Evolutionary conservation across 2,113 vertebrate species (phyloP), one percentile per base, ranked within the genome.

Genomic region (Noturus placidus): DNA sequence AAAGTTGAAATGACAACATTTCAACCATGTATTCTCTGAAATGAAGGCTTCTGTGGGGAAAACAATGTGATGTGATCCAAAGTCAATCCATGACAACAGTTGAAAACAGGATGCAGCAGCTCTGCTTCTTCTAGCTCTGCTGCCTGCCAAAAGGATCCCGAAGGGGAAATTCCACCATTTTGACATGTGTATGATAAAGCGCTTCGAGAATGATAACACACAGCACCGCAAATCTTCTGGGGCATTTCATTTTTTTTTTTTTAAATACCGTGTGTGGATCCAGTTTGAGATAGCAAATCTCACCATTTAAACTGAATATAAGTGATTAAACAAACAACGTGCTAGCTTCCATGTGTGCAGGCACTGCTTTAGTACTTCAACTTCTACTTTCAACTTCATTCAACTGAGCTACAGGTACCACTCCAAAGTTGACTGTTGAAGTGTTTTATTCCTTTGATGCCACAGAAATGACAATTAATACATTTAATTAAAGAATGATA

Each of bases 31-130:
- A n/a, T 65, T 82, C n/a, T 5, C 67, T 85, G 67, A 65, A 59
- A 42, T 25, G 22, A 81, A 65, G 9, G 35, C 25, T 89, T n/a
- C 50, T 56, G 46, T 13, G 19, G 22, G 81, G 84, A 77, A 30
- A 77, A 79, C 82, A 84, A 78, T 15, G 86, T 87, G 87, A 89
- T 38, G 76, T 80, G 54, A 87, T 72, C 80, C 86, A 61, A 88
- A 86, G 82, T 38, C 61, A 85, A 63, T 87, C 83, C 69, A 87
- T 57, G 85, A 84, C 83, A 87, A 87, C 86, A 67, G 57, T 42
- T 59, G 65, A 85, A 88, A 91, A 92, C 89, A 89, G 90, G 88
- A 91, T 89, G 88, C 80, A 80, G 88, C 85, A 85, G 86, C 56
- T 67, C 83, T 72, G 69, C 67, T 84, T 88, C 77, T 89, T 80